phyloP scores from a whole-genome alignment of 2,797 vertebrate genomes.

The Cossypha dichroa region DNA sequence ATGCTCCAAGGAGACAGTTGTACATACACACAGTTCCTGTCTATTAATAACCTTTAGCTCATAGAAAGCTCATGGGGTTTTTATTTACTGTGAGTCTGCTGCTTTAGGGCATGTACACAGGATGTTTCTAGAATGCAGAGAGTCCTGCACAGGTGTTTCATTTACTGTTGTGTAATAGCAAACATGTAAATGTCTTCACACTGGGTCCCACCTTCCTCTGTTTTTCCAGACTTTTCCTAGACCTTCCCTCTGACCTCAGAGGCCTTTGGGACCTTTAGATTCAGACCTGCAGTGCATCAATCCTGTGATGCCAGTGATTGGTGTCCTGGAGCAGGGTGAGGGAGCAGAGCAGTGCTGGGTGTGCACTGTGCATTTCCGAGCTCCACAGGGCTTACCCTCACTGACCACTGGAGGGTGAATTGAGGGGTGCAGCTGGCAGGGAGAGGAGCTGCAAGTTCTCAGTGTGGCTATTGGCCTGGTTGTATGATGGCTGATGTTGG shows the following conservation, averaged over 20 bases:
- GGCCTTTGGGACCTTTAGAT: background rate
- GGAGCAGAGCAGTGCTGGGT: background rate
- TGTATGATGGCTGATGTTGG: background rate
- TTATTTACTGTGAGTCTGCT: background rate
- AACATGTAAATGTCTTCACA: background rate
- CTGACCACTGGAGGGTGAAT: background rate
- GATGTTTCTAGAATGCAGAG: background rate
- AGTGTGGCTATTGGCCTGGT: background rate
- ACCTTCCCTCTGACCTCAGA: background rate
- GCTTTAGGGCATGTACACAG: background rate
- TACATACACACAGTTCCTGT: background rate
- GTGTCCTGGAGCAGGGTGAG: background rate
- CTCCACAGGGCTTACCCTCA: rapidly evolving
- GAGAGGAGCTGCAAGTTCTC: background rate
- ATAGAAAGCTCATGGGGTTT: background rate
- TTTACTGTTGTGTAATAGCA: background rate
- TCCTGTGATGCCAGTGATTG: background rate
- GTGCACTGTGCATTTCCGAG: background rate
- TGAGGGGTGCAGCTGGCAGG: background rate
- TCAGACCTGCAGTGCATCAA: background rate
- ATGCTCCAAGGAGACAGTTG: background rate
- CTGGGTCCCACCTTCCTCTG: background rate
- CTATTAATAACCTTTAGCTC: background rate
- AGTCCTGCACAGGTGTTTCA: background rate
- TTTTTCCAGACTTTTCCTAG: background rate